Evolutionary conservation across 2,797 vertebrate species (phyloP), one percentile per base, ranked within the genome.

Genomic region (Muraenolepis orangiensis): DNA sequence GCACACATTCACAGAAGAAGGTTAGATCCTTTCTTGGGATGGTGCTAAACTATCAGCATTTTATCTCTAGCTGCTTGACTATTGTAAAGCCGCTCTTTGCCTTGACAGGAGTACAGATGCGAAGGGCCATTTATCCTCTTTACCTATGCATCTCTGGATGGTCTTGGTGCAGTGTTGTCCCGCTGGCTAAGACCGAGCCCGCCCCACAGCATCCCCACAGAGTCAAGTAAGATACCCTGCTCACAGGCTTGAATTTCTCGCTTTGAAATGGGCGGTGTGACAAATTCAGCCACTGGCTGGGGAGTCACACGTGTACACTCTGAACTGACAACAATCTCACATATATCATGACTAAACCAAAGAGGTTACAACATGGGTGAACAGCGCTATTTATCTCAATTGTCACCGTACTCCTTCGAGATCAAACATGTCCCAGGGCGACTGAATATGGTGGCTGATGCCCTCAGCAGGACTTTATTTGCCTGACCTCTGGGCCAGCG

Each of bases 361-460:
- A 75, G 1, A 20, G 74, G 0, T n/a, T n/a, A n/a, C n/a, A 69
- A 74, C 11, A 61, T 69, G 3, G 76, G 77, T 36, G 79, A 83
- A 23, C 74, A 76, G n/a, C 66, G 40, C 1, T 85, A 77, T 74
- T 61, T 81, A 20, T 79, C 79, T 0, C 76, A 79, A 13, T 73
- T 78, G 0, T 70, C 72, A 7, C 61, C 70, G 1, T 77, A 76
- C 20, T 23, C 4, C 0, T 79, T 84, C 6, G 38, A 81, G 1
- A 71, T 83, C 11, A 83, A 80, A 23, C 40, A 81, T 4, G 7
- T 83, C 0, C 71, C 77, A 0, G 77, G 79, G 11, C 74, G 4
- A 2, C 1, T 31, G 0, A 84, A 81, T 72, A 74, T 78, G 0
- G 80, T 70, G 26, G 74, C 71, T 0, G 76, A 81, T 70, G 57